A percentile compares a stretch with the other conserved stretches of the same genome.
These are phyloP conservation scores for Planiliza haematocheilus DNA, from an alignment of 2,113 vertebrate genomes.

Conservation along the genomic window DNA sequence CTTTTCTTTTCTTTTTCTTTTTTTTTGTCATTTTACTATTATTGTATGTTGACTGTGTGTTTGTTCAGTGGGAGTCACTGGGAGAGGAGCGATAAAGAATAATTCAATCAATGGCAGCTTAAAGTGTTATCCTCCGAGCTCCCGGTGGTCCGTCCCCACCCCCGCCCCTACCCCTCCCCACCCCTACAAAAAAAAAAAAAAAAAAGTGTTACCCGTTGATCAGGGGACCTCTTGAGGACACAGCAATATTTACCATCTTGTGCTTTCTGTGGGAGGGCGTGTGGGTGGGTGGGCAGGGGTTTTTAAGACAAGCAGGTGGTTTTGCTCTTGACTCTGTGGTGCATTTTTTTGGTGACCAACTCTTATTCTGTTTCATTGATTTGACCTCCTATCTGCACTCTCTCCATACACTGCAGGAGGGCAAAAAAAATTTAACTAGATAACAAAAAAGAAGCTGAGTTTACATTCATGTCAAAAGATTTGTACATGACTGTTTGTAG, in stretches of 20 bases:
- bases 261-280: conserved; percentile 79
- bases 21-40: conserved; percentile 65
- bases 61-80: conserved; percentile 74
- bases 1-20: conserved; percentile 42
- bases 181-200: not conserved
- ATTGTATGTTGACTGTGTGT: conserved; percentile 70
- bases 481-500: conserved; percentile 85
- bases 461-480: conserved; percentile 82
- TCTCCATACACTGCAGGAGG: conserved; percentile 78
- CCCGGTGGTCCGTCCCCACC: conserved; percentile 67
- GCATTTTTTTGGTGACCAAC: conserved; percentile 84
- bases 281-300: conserved; percentile 64
- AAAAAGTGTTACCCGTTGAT: conserved; percentile 71
- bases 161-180: too few relatives aligned
- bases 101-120: conserved; percentile 84
- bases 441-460: conserved; percentile 59
- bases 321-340: conserved; percentile 83
- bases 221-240: conserved; percentile 80
- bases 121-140: conserved; percentile 74
- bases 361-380: conserved; percentile 59
- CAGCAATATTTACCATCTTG: conserved; percentile 88
- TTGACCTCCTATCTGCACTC: conserved; percentile 79
- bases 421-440: conserved; percentile 45
- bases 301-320: conserved; percentile 71
- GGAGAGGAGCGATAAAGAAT: conserved; percentile 78